Base-by-base conservation (phyloP, 2,113 vertebrate species). In the Paratilapia polleni region DNA sequence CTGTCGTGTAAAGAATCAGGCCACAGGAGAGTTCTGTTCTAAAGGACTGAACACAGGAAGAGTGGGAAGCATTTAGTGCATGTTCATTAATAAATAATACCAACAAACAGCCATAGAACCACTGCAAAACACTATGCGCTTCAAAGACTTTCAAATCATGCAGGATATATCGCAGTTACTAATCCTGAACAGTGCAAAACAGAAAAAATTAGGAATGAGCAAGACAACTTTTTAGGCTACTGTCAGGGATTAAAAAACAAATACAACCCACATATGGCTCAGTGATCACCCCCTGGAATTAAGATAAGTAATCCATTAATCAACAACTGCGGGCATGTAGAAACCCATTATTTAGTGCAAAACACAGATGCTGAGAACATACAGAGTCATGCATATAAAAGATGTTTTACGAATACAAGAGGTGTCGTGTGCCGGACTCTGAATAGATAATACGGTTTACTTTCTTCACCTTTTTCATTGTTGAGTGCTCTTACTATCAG, bases 231-330 rank as follows among this genome's bases (percentile, higher is more conserved):
- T 31, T 70, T 47, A 20, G 66, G 6, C 24, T 70, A 8, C 66
- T 34, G 31, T 47, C 28, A 60, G 26, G 24, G 19, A 24, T 57
- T 34, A 81, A 56, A 82, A 24, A 75, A 34, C 12, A 63, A 84
- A 43, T 28, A 73, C 31, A 38, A 28, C 62, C n/a, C 22, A 81
- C 19, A 12, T 15, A 22, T 1, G 2, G 17, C 14, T 80, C 56
- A 70, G 56, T 22, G 15, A 68, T 77, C 43, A 34, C 77, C 52
- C 13, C 38, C 13, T 43, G 38, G 43, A 80, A 47, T 78, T 19
- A n/a, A 62, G 12, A 78, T 52, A 8, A 81, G 56, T 61, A 41
- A 31, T 81, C 41, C 57, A 36, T 58, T 28, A 63, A 24, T 63
- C 64, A 87, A 38, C 70, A 28, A 26, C 20, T 47, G 34, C 13